Evolutionary conservation across 2,888 invertebrate species (phyloP), one percentile per base, ranked within the genome.

Genomic region (Hoplodrina blanda): DNA sequence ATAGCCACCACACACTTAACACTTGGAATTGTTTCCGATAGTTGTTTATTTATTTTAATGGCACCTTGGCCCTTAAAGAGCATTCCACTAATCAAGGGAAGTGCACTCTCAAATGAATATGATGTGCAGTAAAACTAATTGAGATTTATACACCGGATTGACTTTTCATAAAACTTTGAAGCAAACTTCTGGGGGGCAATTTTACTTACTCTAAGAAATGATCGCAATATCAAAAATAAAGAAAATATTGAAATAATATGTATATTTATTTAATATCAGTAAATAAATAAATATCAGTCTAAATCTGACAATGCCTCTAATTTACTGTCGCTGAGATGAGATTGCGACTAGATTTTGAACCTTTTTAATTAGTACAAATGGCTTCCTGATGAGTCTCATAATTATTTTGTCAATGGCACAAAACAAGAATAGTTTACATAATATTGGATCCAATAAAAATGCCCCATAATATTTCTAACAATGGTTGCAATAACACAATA

Each of bases 1-100:
- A 96, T 96, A 95, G 91, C 89, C 92, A 91, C 91, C 87, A 92
- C 93, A 92, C 94, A 96, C 95, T 96, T 96, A 95, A 95, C 95
- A 95, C 95, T 93, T 92, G 90, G 92, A 93, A 95, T 94, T 92
- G 95, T 93, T 94, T 91, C 87, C 82, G 91, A 94, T 92, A 91
- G 91, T 88, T 87, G 89, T 92, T 93, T 95, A 94, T 95, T 95
- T 94, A 94, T 94, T 94, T 93, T 94, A 94, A 95, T 94, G 93
- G 94, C 88, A 88, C 88, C 89, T 89, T 82, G 88, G 84, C 85
- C 85, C 88, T 89, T 93, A 94, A 93, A 95, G 92, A 93, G 92
- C 94, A 94, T 94, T 94, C 94, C 93, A 92, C 91, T 95, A 95
- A 96, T 95, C 93, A 92, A 90, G 87, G 86, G 88, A 88, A 94